Percentiles rank a stretch among this genome's conserved stretches.
phyloP scores from a whole-genome alignment of 30 jellyfish, hydroid and myxozoan species.

The Aurelia coerulea region DNA sequence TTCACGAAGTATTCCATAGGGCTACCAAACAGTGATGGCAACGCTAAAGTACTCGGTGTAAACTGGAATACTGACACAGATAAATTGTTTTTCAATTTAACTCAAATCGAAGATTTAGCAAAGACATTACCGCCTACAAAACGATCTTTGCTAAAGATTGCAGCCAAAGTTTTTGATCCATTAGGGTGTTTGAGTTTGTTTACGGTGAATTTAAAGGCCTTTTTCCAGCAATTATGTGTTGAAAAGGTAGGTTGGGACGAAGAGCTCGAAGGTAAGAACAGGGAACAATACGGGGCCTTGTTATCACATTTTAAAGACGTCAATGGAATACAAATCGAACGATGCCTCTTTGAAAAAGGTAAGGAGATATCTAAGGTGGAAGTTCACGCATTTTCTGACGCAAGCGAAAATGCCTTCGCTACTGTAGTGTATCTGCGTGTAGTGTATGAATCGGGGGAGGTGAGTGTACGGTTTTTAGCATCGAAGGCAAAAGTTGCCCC shows the following conservation, averaged over 20 bases:
- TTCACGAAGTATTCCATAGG: conserved; percentile 26
- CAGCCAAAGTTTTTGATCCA: conserved; percentile 80
- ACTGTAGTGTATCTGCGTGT: conserved; percentile 65
- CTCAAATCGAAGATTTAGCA: conserved; percentile 4
- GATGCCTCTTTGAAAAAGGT: conserved; percentile 2
- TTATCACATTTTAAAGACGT: background rate
- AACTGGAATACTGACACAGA: conserved; percentile 21
- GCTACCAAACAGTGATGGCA: conserved; percentile 11
- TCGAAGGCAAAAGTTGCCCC: conserved; percentile 83
- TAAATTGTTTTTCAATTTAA: background rate
- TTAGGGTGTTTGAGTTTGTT: conserved; percentile 42
- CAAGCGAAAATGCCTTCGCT: conserved; percentile 61
- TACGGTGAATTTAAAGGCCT: conserved; percentile 18
- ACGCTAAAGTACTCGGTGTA: conserved; percentile 38
- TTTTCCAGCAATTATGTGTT: conserved; percentile 62
- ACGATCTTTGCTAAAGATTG: conserved; percentile 33
- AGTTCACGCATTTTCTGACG: conserved; percentile 76
- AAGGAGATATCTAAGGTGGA: conserved; percentile 3
- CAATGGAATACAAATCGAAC: background rate
- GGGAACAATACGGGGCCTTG: conserved; percentile 2
- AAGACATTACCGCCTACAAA: conserved; percentile 32
- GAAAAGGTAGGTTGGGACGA: conserved; percentile 66
- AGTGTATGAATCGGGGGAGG: conserved; percentile 55
- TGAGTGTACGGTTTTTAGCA: conserved; percentile 27
- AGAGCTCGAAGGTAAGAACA: conserved; percentile 6